Evolutionary conservation across 2,888 invertebrate species (phyloP), one percentile per base, ranked within the genome.

Genomic region (Rhopalosiphum nymphaeae): DNA sequence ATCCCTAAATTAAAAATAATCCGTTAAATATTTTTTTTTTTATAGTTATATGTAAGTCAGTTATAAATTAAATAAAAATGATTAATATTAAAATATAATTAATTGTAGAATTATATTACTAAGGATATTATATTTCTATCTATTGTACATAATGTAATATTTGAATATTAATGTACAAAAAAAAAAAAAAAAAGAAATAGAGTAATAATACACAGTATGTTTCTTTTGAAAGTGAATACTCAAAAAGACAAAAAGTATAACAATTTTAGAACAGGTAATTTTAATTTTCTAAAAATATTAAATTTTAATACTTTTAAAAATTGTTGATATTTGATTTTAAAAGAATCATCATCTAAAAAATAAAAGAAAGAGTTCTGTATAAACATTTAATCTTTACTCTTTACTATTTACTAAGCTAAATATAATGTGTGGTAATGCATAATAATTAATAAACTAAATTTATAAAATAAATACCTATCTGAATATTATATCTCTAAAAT

Each of bases 1-100:
- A 99, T 95, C 99, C 99, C 98, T 98, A 96, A 13, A 95, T 95
- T 95, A 95, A 96, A 95, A 95, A 94, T 36, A 42, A 61, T 67
- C 7, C 25, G 57, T 67, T 36, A n/a, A 57, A 56, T 3, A 89
- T 9, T 44, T 91, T 4, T 46, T 46, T 86, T 46, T 3, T 13
- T n/a, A 67, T n/a, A 67, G n/a, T 67, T 67, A 11, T 61, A 61
- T 61, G 13, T n/a, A 16, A 13, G 13, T n/a, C n/a, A 67, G n/a
- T 67, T 67, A 67, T n/a, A 3, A 67, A 67, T n/a, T 53, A 36
- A 49, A 44, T 21, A 26, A 46, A 91, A 46, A 89, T 56, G 13
- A 25, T 67, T 84, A 9, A 13, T 57, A 61, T 92, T 85, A 89
- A 56, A 46, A 53, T 26, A 26, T 91, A 56, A n/a, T n/a, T n/a